Evolutionary conservation across 2,888 invertebrate species (phyloP), one percentile per base, ranked within the genome.

Genomic region (Nyleta sp.): DNA sequence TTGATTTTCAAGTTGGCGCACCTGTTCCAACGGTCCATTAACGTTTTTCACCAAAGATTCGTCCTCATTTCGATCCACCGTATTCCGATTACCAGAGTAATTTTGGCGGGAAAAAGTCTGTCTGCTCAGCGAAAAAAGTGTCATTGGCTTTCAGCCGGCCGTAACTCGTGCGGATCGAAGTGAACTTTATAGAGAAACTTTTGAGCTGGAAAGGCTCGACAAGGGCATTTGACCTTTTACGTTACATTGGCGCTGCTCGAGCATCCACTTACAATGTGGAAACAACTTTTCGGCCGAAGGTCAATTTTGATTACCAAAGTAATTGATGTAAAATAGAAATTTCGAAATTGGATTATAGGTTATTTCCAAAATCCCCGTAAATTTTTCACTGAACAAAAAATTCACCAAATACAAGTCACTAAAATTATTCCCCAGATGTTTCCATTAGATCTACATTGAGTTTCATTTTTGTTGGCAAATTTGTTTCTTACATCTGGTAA

Each of bases 221-320:
- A 70, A 68, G 68, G 68, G 75, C 75, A 50, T 64, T 75, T 70
- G 68, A 76, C 64, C 68, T 76, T 76, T 70, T 57, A 59, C 38
- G 46, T 59, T 52, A 40, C 73, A 65, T 5, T 20, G 42, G 62
- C 55, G 71, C 18, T 59, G 44, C 44, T 72, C 35, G 35, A 35
- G 35, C 35, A 35, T 35, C 35, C 35, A 42, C 17, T 38, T 35
- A 4, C 18, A 38, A 17, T 20, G 42, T 6, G 38, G 7, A 20
- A 59, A 70, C 57, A 60, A 28, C 20, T 38, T 40, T 73, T 40
- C 35, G 17, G 18, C 3, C 18, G 53, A 72, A 53, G 55, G 71
- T 71, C 40, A 44, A 48, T 62, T 48, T 42, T 42, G 18, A 31
- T 44, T n/a, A 53, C 33, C 4, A 44, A 65, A 53, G 28, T 65